Conservation (phyloP, 2,797 vertebrate species). For the Sebastolobus altivelis region DNA sequence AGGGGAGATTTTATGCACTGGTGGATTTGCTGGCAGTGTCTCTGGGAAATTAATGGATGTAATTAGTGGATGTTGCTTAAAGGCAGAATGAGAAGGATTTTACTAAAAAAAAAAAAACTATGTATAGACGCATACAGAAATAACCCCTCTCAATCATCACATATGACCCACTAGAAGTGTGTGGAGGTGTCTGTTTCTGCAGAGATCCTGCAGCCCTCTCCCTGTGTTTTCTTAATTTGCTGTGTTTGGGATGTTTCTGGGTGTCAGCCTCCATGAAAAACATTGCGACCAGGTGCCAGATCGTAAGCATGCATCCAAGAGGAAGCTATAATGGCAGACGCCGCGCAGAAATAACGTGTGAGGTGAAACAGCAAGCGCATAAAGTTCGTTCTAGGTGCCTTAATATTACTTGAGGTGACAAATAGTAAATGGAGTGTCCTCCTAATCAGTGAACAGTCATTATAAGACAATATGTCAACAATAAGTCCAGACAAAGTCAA, state of each 20-base stretch:
- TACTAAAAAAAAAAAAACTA: background rate
- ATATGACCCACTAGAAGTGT: background rate
- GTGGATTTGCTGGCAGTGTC: conserved; percentile 23
- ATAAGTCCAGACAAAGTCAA: too few relatives aligned
- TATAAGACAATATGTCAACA: too few relatives aligned
- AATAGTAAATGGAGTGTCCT: too few relatives aligned
- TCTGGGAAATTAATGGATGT: conserved; percentile 36
- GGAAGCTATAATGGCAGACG: background rate
- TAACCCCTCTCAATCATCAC: background rate
- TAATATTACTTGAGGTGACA: too few relatives aligned
- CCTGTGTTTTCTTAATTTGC: background rate
- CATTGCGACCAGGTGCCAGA: background rate
- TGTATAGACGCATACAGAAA: background rate
- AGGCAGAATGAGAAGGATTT: background rate
- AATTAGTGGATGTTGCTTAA: conserved; percentile 9
- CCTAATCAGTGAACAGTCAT: too few relatives aligned
- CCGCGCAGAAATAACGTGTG: background rate
- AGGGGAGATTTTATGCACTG: conserved; percentile 17
- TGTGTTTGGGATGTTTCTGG: background rate
- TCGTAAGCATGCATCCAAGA: background rate
- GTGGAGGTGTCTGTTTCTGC: background rate
- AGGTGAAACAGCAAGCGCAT: fast-evolving
- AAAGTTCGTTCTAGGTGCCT: fast-evolving
- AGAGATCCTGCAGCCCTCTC: background rate
- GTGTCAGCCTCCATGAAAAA: background rate